Evolutionary conservation across 2,113 vertebrate genomes (phyloP).

Genomic region (Asarcornis scutulata): DNA sequence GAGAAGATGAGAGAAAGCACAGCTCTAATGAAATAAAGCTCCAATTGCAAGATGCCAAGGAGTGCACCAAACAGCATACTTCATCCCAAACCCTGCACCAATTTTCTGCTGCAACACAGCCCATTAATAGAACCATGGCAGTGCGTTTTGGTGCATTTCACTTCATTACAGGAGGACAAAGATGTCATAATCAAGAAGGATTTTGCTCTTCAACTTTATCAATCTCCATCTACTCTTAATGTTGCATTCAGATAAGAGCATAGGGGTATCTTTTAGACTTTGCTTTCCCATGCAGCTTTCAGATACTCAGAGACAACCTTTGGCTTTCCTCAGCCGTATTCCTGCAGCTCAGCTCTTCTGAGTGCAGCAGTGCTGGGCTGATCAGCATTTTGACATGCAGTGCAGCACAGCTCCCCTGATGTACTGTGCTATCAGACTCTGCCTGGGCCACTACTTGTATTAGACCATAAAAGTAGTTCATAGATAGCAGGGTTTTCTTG

Average conservation of each 20-base stretch:
- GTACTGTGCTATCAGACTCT: neutral
- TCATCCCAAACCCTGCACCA: slow-evolving; percentile 38
- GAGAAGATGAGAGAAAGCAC: neutral
- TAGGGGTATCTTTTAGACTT: neutral
- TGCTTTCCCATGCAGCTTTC: neutral
- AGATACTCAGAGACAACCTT: neutral
- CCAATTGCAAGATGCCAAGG: neutral
- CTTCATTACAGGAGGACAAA: neutral
- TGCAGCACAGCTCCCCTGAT: slow-evolving; percentile 23
- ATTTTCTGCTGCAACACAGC: slow-evolving; percentile 26
- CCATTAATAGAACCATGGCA: neutral
- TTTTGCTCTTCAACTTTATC: neutral
- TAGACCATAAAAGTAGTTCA: neutral
- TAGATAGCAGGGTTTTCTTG: neutral
- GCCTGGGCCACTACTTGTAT: neutral
- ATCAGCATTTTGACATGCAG: neutral
- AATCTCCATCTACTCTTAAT: neutral
- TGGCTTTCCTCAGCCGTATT: neutral
- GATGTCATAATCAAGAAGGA: fast-evolving
- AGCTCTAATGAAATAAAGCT: neutral
- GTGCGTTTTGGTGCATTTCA: slow-evolving; percentile 38
- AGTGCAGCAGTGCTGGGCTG: slow-evolving; percentile 9
- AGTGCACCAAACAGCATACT: neutral
- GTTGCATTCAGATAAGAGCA: neutral
- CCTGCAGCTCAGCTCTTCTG: neutral